Base-by-base conservation (phyloP, 1,140 invertebrate species). In the Drosophila parvula region DNA sequence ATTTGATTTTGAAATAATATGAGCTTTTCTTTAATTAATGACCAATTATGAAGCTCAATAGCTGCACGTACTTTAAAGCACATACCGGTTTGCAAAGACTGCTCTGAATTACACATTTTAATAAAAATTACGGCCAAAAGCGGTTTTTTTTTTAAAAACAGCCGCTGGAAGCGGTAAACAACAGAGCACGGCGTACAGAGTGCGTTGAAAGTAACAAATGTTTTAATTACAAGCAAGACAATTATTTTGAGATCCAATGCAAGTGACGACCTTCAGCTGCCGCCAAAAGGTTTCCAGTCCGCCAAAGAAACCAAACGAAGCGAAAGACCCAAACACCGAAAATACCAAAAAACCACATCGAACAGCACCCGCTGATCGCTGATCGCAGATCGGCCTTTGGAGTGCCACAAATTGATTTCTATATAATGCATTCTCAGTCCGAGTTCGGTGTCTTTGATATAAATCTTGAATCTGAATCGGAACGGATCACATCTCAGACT, bases 151-250 rank as follows among this genome's bases (percentile, higher is more conserved):
- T 22, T 58, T 45, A 57, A 73, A 74, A 73, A 74, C 30, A 88
- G 68, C 61, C 55, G 47, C 61, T 64, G 7, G 9, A 47, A 56
- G 41, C 38, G 40, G 43, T 40, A 34, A 43, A 30, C 45, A 64
- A 63, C 58, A 68, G 12, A 57, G 60, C 64, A 68, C n/a, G n/a
- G 41, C 74, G 53, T 51, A 63, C 77, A 58, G 79, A 58, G 79
- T 75, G 84, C 78, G 83, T 86, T 89, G 71, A 69, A 86, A 86
- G 81, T 79, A 83, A 67, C 60, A 79, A 79, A 88, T 77, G 53
- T 85, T 88, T 88, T 88, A 79, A 86, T 83, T 88, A 88, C 56
- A 88, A 78, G 44, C 64, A 73, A 88, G 60, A 74, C 70, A 88
- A 88, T 86, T 86, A 83, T 79, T 74, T 86, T 83, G 62, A 88